Evolutionary conservation across 1,140 invertebrate genomes (phyloP).

Genomic region (Bombus polaris): DNA sequence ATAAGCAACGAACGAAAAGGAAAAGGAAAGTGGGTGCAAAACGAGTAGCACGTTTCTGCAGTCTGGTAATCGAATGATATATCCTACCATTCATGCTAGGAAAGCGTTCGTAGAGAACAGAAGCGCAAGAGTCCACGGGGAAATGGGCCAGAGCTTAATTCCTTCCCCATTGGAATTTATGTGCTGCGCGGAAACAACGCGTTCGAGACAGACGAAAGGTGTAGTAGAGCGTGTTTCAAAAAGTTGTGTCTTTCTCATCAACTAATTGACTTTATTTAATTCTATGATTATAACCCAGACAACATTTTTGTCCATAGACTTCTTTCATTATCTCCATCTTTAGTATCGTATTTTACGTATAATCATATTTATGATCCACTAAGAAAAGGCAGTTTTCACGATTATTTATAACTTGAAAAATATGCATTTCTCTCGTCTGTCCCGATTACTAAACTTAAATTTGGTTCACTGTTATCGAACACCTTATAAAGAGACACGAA

Average conservation of each 20-base stretch:
- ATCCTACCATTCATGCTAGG: background rate
- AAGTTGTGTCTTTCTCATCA: background rate
- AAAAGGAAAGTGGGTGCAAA: background rate
- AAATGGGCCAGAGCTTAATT: slow-evolving; percentile 46
- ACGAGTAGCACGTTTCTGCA: background rate
- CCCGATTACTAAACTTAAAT: background rate
- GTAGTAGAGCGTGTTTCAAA: background rate
- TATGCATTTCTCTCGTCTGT: background rate
- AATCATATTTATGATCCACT: too few species aligned
- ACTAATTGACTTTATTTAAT: too few species aligned
- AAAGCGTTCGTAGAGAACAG: background rate
- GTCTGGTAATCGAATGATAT: background rate
- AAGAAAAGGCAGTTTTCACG: too few species aligned
- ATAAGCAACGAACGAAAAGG: slow-evolving; percentile 3
- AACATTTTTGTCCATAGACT: background rate
- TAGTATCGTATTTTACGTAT: too few species aligned
- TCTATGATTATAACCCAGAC: too few species aligned
- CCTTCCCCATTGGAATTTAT: slow-evolving; percentile 44
- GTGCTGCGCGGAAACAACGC: background rate
- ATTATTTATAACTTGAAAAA: too few species aligned
- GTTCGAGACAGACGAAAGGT: background rate
- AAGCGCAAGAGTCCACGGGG: background rate
- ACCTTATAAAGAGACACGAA: background rate
- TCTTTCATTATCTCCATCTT: too few species aligned
- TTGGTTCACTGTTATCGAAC: background rate